These are phyloP conservation scores for Phoenoteleia sp. DNA, from an alignment of 2,888 invertebrate genomes.

Conservation along the genomic window DNA sequence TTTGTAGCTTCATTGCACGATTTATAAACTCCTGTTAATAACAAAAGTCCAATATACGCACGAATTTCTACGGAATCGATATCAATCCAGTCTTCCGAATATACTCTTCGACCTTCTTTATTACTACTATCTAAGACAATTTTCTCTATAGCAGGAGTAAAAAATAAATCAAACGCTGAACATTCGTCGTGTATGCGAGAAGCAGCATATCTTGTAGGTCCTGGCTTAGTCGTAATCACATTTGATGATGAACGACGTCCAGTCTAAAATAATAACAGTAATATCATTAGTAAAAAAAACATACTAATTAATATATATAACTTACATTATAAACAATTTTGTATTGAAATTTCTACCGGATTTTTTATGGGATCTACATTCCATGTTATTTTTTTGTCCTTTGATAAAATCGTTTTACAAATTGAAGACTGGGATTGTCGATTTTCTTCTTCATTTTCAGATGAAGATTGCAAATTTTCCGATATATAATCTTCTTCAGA, in stretches of 20 bases:
- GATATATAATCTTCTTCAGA: too few relatives aligned
- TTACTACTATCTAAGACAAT: not conserved
- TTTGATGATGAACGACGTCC: not conserved
- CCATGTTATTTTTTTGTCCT: too few relatives aligned
- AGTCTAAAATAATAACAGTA: not conserved
- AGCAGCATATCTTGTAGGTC: not conserved
- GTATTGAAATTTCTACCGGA: too few relatives aligned
- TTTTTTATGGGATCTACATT: too few relatives aligned
- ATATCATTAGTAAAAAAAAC: too few relatives aligned
- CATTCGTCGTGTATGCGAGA: not conserved
- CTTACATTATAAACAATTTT: too few relatives aligned
- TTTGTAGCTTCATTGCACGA: not conserved
- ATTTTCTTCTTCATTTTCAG: too few relatives aligned
- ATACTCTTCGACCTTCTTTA: not conserved
- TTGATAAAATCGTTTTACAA: too few relatives aligned
- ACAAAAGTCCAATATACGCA: too few relatives aligned
- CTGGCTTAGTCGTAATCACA: not conserved
- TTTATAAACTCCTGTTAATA: not conserved
- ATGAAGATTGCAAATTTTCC: too few relatives aligned
- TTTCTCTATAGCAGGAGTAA: not conserved
- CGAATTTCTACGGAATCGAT: not conserved
- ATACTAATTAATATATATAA: too few relatives aligned
- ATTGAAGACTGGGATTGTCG: too few relatives aligned
- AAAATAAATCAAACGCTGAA: not conserved
- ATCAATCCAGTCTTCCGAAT: not conserved